These are phyloP conservation scores for Henicopernis longicauda DNA, from an alignment of 2,113 vertebrate genomes.

Conservation along the genomic window DNA sequence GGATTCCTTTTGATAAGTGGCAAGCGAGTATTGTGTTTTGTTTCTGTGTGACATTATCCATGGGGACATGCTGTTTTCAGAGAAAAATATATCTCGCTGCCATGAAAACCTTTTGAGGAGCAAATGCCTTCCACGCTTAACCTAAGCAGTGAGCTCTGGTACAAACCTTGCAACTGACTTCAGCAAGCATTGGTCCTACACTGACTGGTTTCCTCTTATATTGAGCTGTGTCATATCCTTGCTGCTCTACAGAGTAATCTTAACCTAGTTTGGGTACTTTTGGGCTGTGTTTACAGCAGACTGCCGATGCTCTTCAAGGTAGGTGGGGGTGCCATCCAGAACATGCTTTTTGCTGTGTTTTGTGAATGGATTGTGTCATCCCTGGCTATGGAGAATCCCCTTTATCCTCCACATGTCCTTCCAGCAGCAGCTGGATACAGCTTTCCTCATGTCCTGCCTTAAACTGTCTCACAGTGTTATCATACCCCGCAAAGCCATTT, in stretches of 20 bases:
- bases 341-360: not conserved
- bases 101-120: not conserved
- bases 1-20: not conserved
- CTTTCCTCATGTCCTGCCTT: not conserved
- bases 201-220: not conserved
- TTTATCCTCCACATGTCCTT: not conserved
- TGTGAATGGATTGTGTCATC: not conserved
- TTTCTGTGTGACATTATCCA: not conserved
- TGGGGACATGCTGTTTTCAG: not conserved
- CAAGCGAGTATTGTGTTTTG: not conserved
- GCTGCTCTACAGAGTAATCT: not conserved
- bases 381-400: not conserved
- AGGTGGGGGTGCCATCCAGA: not conserved
- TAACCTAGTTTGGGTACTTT: not conserved
- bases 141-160: not conserved
- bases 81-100: not conserved
- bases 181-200: not conserved
- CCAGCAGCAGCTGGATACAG: not conserved
- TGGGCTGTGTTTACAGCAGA: not conserved
- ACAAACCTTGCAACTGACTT: not conserved
- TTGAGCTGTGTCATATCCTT: not conserved
- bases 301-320: not conserved
- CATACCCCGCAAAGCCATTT: not conserved
- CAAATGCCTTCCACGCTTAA: not conserved
- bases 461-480: not conserved